Percentiles rank a stretch among this genome's conserved stretches.
Conservation (phyloP, 2,888 invertebrate species). For the Vannuccia rotundouncinata region DNA sequence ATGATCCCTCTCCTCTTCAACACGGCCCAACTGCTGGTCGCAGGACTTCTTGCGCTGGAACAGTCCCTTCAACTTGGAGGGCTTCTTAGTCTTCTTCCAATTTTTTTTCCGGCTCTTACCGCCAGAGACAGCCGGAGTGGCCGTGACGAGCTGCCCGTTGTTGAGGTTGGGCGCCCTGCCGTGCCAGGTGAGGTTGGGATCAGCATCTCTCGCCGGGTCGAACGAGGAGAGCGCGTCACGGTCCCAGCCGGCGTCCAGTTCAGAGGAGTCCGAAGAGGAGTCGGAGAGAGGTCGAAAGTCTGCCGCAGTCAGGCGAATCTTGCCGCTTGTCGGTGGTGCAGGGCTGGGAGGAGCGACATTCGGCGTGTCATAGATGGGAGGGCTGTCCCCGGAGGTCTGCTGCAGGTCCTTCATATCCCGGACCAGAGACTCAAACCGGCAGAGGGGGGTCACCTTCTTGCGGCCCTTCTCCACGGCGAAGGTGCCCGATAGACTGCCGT, state of each 20-base stretch:
- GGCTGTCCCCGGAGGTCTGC: neutral
- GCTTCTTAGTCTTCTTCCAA: too few relatives aligned
- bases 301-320: neutral
- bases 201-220: conserved; percentile 3
- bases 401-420: neutral
- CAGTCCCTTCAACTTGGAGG: neutral
- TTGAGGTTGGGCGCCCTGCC: neutral
- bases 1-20: neutral
- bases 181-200: neutral
- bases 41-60: neutral
- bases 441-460: neutral
- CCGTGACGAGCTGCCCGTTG: neutral
- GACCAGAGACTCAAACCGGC: neutral
- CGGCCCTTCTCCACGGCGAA: neutral
- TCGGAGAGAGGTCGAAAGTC: neutral
- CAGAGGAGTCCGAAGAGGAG: neutral
- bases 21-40: neutral
- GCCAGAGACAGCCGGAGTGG: neutral
- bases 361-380: conserved; percentile 4
- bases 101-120: neutral
- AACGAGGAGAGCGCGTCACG: neutral
- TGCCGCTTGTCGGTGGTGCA: too few relatives aligned
- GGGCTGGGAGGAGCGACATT: too few relatives aligned
- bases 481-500: neutral
- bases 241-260: neutral